Conservation (phyloP, 2,797 vertebrate species). For the Catostomus latipinnis region DNA sequence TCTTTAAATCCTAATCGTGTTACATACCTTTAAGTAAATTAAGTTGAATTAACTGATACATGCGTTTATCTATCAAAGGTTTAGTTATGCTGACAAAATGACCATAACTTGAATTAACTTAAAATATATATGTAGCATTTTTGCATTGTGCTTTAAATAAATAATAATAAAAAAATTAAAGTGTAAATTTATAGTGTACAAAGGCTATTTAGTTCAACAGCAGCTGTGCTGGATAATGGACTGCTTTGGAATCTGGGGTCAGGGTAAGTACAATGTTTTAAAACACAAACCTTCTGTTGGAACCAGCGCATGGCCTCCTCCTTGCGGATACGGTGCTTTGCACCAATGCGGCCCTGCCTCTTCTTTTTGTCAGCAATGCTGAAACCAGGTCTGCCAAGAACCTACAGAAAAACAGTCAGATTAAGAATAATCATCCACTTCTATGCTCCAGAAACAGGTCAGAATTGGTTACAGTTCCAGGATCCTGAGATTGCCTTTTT, state of each 20-base stretch:
- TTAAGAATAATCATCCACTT: not conserved
- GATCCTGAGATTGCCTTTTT: too few relatives aligned
- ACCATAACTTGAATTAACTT: too few relatives aligned
- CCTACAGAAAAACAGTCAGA: slow-evolving; percentile 72
- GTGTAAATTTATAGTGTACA: not conserved
- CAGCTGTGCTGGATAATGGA: not conserved
- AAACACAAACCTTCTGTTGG: slow-evolving; percentile 90
- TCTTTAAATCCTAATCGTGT: too few relatives aligned
- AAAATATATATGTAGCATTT: too few relatives aligned
- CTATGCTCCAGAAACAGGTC: not conserved
- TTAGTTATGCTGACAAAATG: too few relatives aligned
- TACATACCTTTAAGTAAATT: too few relatives aligned
- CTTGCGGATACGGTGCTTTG: slow-evolving; percentile 96
- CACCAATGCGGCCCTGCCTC: slow-evolving; percentile 93
- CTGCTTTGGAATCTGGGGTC: not conserved
- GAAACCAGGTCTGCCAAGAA: slow-evolving; percentile 96
- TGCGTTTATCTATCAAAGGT: too few relatives aligned
- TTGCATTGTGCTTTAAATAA: not conserved
- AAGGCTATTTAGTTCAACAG: not conserved
- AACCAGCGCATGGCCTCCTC: slow-evolving; percentile 99
- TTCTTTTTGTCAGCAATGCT: slow-evolving; percentile 98
- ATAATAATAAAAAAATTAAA: not conserved
- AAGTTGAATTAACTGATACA: too few relatives aligned
- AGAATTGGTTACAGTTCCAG: too few relatives aligned
- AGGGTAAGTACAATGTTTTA: not conserved